Evolutionary conservation across 2,888 invertebrate species (phyloP), one percentile per base, ranked within the genome.

Genomic region (Pammene fasciana): DNA sequence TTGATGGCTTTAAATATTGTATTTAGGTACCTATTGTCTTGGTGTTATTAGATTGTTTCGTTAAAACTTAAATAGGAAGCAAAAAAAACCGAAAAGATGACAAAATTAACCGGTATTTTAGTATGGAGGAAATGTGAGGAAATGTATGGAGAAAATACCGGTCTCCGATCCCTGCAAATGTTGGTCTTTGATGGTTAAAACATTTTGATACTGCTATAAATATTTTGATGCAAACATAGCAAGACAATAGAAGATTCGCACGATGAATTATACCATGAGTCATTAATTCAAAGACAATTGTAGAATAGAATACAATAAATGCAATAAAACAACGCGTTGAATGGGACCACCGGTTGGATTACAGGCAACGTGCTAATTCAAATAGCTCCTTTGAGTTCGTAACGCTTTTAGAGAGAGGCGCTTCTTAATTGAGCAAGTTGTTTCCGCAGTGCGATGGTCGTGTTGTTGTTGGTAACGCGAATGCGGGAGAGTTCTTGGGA

Each of bases 371-470:
- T 34, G 67, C 55, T 50, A 50, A 60, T 59, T 71, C 52, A 65
- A 62, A 71, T 46, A 52, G 57, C 52, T 72, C 64, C 54, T 65
- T 62, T 50, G 60, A 55, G 72, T 71, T 72, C 75, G 75, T 75
- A 73, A 73, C 76, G 75, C 74, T 75, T 76, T 77, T 74, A 71
- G 60, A 59, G 73, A 78, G 79, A 80, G 78, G 76, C 75, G 74
- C 78, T 76, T 81, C 78, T 78, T 73, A 76, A 79, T 77, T 77
- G 70, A 79, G 82, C 82, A 79, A 82, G 83, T 86, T 82, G 75
- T 75, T 76, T 78, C 71, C 75, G 82, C 84, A 83, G 87, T 34
- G 54, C 13, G 50, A 18, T 52, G 18, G 52, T 4, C n/a, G 8
- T 7, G 8, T 34, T 54, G n/a, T n/a, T 34, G 34, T 34, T 54